Base-by-base conservation (phyloP, 2,888 invertebrate genomes). In the Harmothoe impar region DNA sequence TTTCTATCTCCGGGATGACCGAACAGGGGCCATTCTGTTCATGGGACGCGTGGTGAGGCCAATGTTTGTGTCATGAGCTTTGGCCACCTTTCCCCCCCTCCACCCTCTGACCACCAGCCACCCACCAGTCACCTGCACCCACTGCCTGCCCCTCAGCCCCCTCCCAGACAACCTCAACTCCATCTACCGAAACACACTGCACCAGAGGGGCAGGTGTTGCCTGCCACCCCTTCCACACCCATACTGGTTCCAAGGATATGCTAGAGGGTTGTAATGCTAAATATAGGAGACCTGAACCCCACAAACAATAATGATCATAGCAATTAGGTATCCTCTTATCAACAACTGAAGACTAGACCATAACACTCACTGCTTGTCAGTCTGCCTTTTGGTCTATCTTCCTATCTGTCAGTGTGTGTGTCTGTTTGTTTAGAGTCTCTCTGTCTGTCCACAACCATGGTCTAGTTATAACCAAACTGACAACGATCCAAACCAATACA, bases 31-130 rank as follows among this genome's bases (percentile, higher is more conserved):
- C 43, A 92, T 93, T 43, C 62, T 91, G 33, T 89, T 93, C 52
- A 91, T 92, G 62, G 93, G 93, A 31, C 92, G 93, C 23, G 93
- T 93, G n/a, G 91, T 92, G 85, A 89, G 93, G 62, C 93, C 93
- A 17, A 68, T 89, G 86, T 81, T 81, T 81, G 43, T 81, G 20
- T 81, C 81, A 23, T 81, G 81, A 81, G 81, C 81, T 81, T 81
- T 20, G 81, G 81, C 81, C 35, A 20, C 81, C 20, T n/a, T 33
- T 33, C 10, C 35, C 35, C 43, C 81, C 43, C 43, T 23, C 43
- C 43, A 17, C 31, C 25, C 77, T 29, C 77, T 5, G 17, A 25
- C 31, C 29, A 31, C 77, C 77, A 77, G 17, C 31, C 29, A 20
- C 1, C 77, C 25, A 29, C 77, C 29, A 10, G 3, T 25, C 77